Base-by-base conservation (phyloP, 2,113 vertebrate genomes). In the Suncus etruscus region DNA sequence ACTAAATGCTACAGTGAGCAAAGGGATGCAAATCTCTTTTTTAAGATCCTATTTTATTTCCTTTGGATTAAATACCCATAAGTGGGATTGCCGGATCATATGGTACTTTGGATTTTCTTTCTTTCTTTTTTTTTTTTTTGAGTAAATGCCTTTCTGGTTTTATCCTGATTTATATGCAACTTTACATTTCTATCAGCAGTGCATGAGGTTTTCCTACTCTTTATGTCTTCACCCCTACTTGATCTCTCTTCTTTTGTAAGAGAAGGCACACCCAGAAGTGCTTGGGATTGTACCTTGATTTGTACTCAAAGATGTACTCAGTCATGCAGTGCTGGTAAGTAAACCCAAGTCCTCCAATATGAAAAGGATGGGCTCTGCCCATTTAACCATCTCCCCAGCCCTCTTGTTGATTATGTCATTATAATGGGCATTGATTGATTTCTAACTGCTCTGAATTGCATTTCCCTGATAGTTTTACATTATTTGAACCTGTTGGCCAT, bases 1-100 rank as follows among this genome's bases (percentile, higher is more conserved):
- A 77, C 58, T 69, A 76, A 39, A 39, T 69, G 50, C 24, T 79
- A 14, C 51, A 48, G 0, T 76, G 78, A 77, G 69, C 63, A 25
- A 48, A 78, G 8, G n/a, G 63, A 50, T 76, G n/a, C 63, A 77
- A 39, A 29, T 48, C 76, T 61, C 2, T 63, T 70, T 18, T 50
- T 92, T 32, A 51, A 88, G 80, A 88, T 50, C 65, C 39, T 77
- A 39, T 70, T 83, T 87, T 18, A 70, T 83, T 88, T 83, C 50
- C 3, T 83, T 77, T 72, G 32, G n/a, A 66, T n/a, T 76, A 70
- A 77, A 87, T 70, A 77, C 51, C 48, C 32, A 69, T 5, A 70
- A 63, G 8, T 77, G 50, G 31, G 45, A 82, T 76, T 77, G n/a
- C 72, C 87, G 39, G 63, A 61, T 69, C 12, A 25, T 61, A 51